Percentiles rank a stretch among this genome's conserved stretches.
phyloP scores from a whole-genome alignment of 2,888 invertebrate genomes.

The Dolomedes plantarius region DNA sequence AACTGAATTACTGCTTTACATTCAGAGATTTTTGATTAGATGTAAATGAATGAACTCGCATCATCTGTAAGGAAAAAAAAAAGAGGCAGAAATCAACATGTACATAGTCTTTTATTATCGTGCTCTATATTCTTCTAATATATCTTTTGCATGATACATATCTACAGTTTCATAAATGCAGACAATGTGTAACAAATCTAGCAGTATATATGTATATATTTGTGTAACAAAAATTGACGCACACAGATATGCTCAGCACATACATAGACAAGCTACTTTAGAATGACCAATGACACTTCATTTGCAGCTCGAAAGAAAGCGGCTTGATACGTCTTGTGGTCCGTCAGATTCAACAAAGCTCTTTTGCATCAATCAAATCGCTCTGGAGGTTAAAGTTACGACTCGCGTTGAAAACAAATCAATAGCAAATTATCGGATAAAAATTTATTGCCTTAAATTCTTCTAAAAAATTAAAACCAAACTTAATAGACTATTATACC shows the following conservation, averaged over 20 bases:
- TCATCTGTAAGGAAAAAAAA: too few species aligned
- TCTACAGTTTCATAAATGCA: slow-evolving; percentile 8
- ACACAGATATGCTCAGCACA: slow-evolving; percentile 66
- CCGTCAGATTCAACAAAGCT: too few species aligned
- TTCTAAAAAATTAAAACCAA: too few species aligned
- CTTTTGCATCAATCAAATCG: not conserved
- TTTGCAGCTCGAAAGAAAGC: not conserved
- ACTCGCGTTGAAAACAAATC: too few species aligned
- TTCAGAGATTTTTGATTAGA: too few species aligned
- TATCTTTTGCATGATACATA: slow-evolving; percentile 1
- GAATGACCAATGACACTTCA: slow-evolving; percentile 25
- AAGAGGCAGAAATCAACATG: too few species aligned
- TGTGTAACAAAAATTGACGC: slow-evolving; percentile 64
- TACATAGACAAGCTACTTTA: slow-evolving; percentile 57
- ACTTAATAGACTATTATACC: too few species aligned
- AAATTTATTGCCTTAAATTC: too few species aligned
- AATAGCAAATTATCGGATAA: too few species aligned
- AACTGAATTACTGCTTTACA: too few species aligned
- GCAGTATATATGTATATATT: slow-evolving; percentile 54
- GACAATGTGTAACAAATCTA: slow-evolving; percentile 56
- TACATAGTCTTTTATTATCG: slow-evolving; percentile 2
- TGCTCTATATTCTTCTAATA: slow-evolving; percentile 11
- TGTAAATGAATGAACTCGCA: too few species aligned
- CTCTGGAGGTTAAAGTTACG: too few species aligned
- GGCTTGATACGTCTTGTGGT: not conserved